Conservation (phyloP, 2,113 vertebrate genomes). For the Entosphenus tridentatus region DNA sequence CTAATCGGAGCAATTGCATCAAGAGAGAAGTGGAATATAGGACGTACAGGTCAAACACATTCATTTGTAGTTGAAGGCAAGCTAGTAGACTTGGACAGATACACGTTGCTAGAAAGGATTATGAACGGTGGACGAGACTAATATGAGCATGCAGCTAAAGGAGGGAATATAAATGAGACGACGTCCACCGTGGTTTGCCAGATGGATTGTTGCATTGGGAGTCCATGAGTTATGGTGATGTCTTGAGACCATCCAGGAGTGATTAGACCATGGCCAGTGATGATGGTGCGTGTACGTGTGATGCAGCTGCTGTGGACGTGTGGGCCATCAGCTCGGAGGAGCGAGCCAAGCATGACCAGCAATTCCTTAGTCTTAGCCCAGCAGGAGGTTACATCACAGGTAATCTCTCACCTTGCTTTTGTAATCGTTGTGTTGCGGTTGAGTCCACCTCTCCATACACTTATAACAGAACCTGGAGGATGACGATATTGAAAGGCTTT, state of each 20-base stretch:
- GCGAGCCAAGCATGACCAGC: constrained; percentile 87
- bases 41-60: too few relatives aligned
- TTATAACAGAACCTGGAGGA: not conserved
- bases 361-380: constrained; percentile 83
- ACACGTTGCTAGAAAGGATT: too few relatives aligned
- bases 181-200: not conserved
- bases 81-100: too few relatives aligned
- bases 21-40: too few relatives aligned
- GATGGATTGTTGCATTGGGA: not conserved
- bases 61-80: too few relatives aligned
- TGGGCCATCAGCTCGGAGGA: constrained; percentile 89
- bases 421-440: not conserved
- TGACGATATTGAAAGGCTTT: not conserved
- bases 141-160: too few relatives aligned
- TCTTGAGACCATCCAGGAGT: not conserved
- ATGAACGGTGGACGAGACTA: too few relatives aligned
- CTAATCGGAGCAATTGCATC: too few relatives aligned
- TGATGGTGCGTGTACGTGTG: not conserved
- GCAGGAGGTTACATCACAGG: constrained; percentile 31
- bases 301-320: constrained; percentile 33
- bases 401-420: not conserved
- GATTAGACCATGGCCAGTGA: not conserved
- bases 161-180: not conserved
- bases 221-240: not conserved
- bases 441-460: not conserved